Percentiles rank a stretch among this genome's conserved stretches.
These are phyloP conservation scores for Bergia puertoricense DNA, from an alignment of 92 coral and sea anemone species.

Conservation along the genomic window DNA sequence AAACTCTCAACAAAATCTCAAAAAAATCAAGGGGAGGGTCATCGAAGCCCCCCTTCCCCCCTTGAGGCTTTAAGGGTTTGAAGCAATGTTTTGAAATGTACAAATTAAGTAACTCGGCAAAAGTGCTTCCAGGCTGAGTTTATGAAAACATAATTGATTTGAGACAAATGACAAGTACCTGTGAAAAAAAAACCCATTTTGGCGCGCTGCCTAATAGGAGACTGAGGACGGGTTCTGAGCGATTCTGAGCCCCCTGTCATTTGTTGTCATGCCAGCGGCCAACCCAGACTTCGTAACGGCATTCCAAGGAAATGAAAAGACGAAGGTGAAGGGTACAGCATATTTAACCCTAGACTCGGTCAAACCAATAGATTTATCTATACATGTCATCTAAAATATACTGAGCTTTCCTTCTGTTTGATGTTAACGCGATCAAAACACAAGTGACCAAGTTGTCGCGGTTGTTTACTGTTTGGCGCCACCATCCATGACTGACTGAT, in stretches of 20 bases:
- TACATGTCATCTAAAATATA: not conserved
- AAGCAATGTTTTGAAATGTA: too few species aligned
- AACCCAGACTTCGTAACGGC: constrained; percentile 12
- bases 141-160: too few species aligned
- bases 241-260: constrained; percentile 22
- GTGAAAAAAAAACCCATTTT: too few species aligned
- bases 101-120: too few species aligned
- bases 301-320: not conserved
- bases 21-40: too few species aligned
- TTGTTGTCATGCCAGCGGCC: constrained; percentile 38
- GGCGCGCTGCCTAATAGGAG: not conserved
- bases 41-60: too few species aligned
- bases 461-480: constrained; percentile 1
- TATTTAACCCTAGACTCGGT: not conserved
- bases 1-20: too few species aligned
- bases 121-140: too few species aligned
- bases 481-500: not conserved
- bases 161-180: too few species aligned
- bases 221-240: not conserved
- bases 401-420: not conserved
- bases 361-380: not conserved
- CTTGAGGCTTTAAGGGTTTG: too few species aligned
- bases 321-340: not conserved
- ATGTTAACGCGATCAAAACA: not conserved
- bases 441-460: not conserved